Evolutionary conservation across 2,888 invertebrate species (phyloP).

Genomic region (Ormyrus thymus): DNA sequence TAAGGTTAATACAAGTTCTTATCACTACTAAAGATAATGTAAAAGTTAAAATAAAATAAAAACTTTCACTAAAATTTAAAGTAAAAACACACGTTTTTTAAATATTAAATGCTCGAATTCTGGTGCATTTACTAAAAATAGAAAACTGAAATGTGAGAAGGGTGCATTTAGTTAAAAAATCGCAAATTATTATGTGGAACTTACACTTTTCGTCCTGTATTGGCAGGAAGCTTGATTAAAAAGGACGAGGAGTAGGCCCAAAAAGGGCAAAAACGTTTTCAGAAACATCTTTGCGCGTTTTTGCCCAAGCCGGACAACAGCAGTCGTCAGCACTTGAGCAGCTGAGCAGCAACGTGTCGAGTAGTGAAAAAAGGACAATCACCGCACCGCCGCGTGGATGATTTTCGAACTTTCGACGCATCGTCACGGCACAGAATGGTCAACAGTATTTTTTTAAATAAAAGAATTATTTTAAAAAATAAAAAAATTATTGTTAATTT

Average conservation of each 20-base stretch:
- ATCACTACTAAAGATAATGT: not conserved
- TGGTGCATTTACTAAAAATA: not conserved
- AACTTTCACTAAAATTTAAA: not conserved
- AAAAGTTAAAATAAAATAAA: not conserved
- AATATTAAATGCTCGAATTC: not conserved
- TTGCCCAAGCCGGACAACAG: not conserved
- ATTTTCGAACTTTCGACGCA: not conserved
- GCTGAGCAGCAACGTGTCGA: conserved; percentile 19
- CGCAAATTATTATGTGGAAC: conserved; percentile 42
- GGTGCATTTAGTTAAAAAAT: conserved; percentile 14
- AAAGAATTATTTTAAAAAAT: too few species aligned
- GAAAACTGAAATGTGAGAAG: conserved; percentile 22
- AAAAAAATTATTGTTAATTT: too few species aligned
- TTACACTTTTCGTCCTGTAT: conserved; percentile 70
- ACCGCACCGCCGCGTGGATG: conserved; percentile 34
- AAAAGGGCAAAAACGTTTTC: conserved; percentile 29
- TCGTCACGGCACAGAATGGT: not conserved
- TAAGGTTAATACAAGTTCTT: conserved; percentile 31
- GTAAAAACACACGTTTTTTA: not conserved
- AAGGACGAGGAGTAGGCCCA: conserved; percentile 35
- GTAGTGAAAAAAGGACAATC: conserved; percentile 14
- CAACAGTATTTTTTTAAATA: too few species aligned
- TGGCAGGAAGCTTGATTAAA: conserved; percentile 59
- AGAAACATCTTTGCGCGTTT: conserved; percentile 27
- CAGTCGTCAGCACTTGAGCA: not conserved